Conservation (phyloP, 2,113 vertebrate species). For the Spea multiplicata region DNA sequence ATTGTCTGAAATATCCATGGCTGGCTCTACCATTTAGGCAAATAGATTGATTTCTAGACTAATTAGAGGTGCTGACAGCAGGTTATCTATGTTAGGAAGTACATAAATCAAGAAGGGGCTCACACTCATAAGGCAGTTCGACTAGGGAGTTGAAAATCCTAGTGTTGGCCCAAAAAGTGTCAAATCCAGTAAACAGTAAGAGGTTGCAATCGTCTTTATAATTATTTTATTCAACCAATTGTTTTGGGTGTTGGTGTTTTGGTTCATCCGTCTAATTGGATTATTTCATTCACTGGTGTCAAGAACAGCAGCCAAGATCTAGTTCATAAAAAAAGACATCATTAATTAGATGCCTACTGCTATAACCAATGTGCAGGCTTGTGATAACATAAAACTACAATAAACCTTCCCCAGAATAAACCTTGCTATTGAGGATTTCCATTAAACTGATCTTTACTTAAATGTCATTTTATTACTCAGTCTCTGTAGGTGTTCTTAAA, state of each 20-base stretch:
- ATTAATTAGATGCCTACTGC: constrained; percentile 44
- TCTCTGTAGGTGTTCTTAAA: constrained; percentile 37
- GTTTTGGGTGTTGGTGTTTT: neutral
- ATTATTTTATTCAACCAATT: neutral
- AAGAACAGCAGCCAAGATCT: constrained; percentile 23
- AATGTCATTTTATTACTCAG: constrained; percentile 39
- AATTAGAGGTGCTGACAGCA: too few species aligned
- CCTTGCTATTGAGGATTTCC: neutral
- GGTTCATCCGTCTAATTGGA: constrained; percentile 21
- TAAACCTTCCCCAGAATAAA: constrained; percentile 36
- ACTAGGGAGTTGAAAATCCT: too few species aligned
- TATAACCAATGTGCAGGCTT: constrained; percentile 45
- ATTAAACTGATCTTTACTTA: constrained; percentile 40
- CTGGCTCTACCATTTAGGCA: too few species aligned
- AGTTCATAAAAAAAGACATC: constrained; percentile 25
- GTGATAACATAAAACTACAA: constrained; percentile 45
- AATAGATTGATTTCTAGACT: too few species aligned
- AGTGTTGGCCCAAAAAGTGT: too few species aligned
- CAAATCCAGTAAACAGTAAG: too few species aligned
- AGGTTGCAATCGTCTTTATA: neutral
- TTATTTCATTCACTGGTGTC: constrained; percentile 30
- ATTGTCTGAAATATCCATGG: too few species aligned
- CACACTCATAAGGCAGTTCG: too few species aligned
- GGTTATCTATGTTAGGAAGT: too few species aligned
- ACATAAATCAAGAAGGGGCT: too few species aligned